Evolutionary conservation across 2,113 vertebrate genomes (phyloP).

Genomic region (Telmatochromis bifrenatus): DNA sequence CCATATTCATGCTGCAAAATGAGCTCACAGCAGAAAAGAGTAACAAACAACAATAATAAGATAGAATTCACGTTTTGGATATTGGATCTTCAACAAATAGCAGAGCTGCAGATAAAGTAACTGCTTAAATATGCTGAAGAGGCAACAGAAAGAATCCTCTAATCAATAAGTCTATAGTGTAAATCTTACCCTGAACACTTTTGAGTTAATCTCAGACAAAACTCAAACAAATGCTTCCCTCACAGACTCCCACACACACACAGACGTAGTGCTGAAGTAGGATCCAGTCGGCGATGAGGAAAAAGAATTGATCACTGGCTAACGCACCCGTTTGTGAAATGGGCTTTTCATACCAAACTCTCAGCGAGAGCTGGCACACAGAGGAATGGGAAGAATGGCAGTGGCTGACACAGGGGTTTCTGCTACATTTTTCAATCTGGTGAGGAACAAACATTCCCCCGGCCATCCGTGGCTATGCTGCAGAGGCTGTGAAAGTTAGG

Average conservation of each 20-base stretch:
- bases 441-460: not conserved
- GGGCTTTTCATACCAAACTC: constrained; percentile 26
- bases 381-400: not conserved
- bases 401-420: constrained; percentile 27
- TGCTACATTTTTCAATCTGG: constrained; percentile 29
- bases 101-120: not conserved
- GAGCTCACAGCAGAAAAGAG: not conserved
- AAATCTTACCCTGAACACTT: not conserved
- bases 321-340: constrained; percentile 54
- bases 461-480: not conserved
- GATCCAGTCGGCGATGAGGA: not conserved
- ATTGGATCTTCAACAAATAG: not conserved
- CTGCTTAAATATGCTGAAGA: not conserved
- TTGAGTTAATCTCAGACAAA: constrained; percentile 4
- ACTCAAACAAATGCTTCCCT: not conserved
- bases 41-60: not conserved
- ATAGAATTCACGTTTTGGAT: not conserved
- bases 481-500: constrained; percentile 11
- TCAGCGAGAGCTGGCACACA: constrained; percentile 7
- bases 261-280: not conserved
- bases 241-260: not conserved
- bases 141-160: not conserved
- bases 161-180: not conserved
- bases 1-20: not conserved
- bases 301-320: constrained; percentile 29